Percentiles rank a stretch among this genome's conserved stretches.
phyloP scores from a whole-genome alignment of 2,888 invertebrate species.

The Scaptomyza parva region DNA sequence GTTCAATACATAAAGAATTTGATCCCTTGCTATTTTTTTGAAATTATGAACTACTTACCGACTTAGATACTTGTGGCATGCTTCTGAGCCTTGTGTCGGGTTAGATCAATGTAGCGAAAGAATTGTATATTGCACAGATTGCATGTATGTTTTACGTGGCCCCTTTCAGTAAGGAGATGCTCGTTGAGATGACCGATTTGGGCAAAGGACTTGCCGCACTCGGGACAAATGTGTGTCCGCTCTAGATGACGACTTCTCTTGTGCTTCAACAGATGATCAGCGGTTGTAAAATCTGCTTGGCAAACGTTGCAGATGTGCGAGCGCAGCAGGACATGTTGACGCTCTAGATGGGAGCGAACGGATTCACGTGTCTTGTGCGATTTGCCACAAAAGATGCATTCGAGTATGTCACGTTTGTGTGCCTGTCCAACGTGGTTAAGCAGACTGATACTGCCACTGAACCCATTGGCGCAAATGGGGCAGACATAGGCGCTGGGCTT shows the following conservation, averaged over 20 bases:
- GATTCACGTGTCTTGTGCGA: constrained; percentile 58
- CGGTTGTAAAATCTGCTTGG: constrained; percentile 65
- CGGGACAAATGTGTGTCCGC: constrained; percentile 40
- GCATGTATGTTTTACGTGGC: constrained; percentile 44
- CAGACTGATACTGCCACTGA: constrained; percentile 61
- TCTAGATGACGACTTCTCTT: constrained; percentile 45
- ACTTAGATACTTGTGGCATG: constrained; percentile 22
- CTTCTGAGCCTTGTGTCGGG: constrained; percentile 40
- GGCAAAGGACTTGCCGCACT: constrained; percentile 59
- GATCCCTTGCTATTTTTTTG: neutral
- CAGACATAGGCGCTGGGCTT: constrained; percentile 60
- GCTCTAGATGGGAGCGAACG: constrained; percentile 55
- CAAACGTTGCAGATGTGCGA: constrained; percentile 51
- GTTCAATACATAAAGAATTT: neutral
- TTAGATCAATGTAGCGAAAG: constrained; percentile 58
- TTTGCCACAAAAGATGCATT: constrained; percentile 61
- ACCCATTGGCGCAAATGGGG: constrained; percentile 64
- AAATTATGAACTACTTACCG: neutral
- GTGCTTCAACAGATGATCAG: constrained; percentile 63
- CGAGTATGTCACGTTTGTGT: constrained; percentile 52
- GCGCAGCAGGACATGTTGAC: constrained; percentile 63
- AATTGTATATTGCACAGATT: constrained; percentile 52
- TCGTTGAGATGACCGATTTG: constrained; percentile 53
- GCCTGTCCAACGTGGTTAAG: constrained; percentile 50
- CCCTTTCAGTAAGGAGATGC: constrained; percentile 50